Base-by-base conservation (phyloP, 2,113 vertebrate species). In the Amazona guildingii region DNA sequence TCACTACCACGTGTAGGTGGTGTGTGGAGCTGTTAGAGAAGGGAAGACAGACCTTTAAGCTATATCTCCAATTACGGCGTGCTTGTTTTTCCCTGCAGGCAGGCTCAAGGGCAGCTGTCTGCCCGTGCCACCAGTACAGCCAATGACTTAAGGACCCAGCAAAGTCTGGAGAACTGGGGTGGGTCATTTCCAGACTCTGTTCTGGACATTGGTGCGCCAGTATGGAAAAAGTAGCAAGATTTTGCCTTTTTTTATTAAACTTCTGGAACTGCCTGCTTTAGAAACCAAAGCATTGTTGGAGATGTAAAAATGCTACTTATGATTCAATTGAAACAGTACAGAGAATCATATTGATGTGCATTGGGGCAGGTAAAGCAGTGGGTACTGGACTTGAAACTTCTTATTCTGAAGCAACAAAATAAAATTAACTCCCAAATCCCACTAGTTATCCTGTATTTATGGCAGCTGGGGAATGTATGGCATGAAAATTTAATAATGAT, bases 131-230 rank as follows among this genome's bases (percentile, higher is more conserved):
- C 27, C 19, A 74, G 5, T 17, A 8, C 1, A 1, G 7, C 9
- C 11, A 12, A 2, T 1, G 7, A 29, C 19, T 64, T 55, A 43
- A 86, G 12, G 35, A n/a, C 9, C 5, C 9, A 23, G 37, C 68
- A 18, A 5, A 64, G 33, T 19, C 48, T 76, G 28, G 24, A n/a
- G 18, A 20, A 31, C 2, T 0, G 0, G 6, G 16, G 3, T 49
- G 9, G 7, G 4, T 39, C 17, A 15, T 46, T 44, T 90, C 16
- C 51, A 85, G 70, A 29, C 15, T 70, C 1, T 80, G 61, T 63
- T 55, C 27, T 73, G 48, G 21, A 21, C 19, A 29, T 5, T 29
- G 13, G 6, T 19, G 10, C 6, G 13, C 0, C 1, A 62, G 10
- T 44, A 28, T 33, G 12, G 12, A 35, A 85, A 61, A 79, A 54